These are phyloP conservation scores for Hedychridium roseum DNA, from an alignment of 2,888 invertebrate genomes.

Conservation along the genomic window DNA sequence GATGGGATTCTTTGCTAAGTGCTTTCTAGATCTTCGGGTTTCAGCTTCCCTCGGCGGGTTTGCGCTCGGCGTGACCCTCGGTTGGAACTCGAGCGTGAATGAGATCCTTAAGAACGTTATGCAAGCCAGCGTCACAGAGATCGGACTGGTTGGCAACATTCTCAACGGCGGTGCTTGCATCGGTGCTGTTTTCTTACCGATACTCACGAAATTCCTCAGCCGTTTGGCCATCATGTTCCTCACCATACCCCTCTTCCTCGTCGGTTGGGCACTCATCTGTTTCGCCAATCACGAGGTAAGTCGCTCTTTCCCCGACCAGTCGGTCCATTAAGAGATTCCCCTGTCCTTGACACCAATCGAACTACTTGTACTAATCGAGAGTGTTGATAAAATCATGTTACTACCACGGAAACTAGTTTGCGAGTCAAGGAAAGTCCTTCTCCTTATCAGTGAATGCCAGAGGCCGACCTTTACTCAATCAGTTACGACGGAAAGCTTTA, in stretches of 20 bases:
- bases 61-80: constrained; percentile 50
- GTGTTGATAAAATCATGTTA: no score
- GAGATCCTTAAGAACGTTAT: constrained; percentile 39
- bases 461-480: no score
- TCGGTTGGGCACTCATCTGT: constrained; percentile 48
- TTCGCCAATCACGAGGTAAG: constrained; percentile 40
- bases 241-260: constrained; percentile 34
- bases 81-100: constrained; percentile 53
- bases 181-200: constrained; percentile 41
- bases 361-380: no score
- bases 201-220: constrained; percentile 34
- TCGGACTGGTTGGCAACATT: constrained; percentile 43
- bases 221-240: constrained; percentile 36
- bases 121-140: constrained; percentile 37
- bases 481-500: no score
- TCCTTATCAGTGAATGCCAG: no score
- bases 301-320: no score
- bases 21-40: constrained; percentile 17
- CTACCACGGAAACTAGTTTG: no score
- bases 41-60: constrained; percentile 54
- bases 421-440: no score
- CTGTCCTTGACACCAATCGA: no score
- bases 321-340: no score
- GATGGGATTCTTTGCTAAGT: no score
- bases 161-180: constrained; percentile 45